Base-by-base conservation (phyloP, 2,888 invertebrate species). In the Torymus texanus region DNA sequence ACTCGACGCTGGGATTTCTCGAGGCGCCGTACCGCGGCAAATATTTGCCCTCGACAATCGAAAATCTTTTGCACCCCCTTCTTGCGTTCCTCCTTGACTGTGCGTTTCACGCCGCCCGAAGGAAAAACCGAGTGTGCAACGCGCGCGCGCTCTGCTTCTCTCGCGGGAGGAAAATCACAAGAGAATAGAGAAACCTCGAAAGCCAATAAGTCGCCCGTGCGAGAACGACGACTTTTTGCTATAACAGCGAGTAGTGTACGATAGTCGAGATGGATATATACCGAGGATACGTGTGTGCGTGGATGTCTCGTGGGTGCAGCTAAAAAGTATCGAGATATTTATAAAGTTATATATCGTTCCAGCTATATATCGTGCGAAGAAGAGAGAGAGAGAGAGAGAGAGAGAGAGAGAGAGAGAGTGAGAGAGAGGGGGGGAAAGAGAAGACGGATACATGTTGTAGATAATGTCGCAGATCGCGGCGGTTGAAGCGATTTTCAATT, bases 31-130 rank as follows among this genome's bases (percentile, higher is more conserved):
- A 16, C 70, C 67, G 29, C 58, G 51, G 65, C 66, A 80, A 80
- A 78, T 80, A 80, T 78, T 80, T 80, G 71, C 71, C n/a, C 21
- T 51, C 65, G 62, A 78, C 74, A 68, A 80, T 80, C 67, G 76
- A 80, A 75, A 80, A 80, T 76, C 72, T 80, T 73, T 75, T 16
- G 58, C 67, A 29, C 59, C 59, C 56, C 21, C 21, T 21, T 21
- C 21, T 63, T 59, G 41, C 14, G 1, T 21, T 21, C 72, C 50
- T 63, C 65, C 75, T 55, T 70, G 79, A 70, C 70, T 79, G 63
- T 65, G 65, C 65, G 73, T 73, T 72, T 76, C 75, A 13, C 21
- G 29, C 24, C 21, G 21, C 11, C 2, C 21, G 62, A 63, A 41
- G 63, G 56, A 18, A 41, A 50, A 24, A 58, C 61, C 24, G 51